These are phyloP conservation scores for Chalcosyrphus nemorum DNA, from an alignment of 2,888 invertebrate genomes.

Conservation along the genomic window DNA sequence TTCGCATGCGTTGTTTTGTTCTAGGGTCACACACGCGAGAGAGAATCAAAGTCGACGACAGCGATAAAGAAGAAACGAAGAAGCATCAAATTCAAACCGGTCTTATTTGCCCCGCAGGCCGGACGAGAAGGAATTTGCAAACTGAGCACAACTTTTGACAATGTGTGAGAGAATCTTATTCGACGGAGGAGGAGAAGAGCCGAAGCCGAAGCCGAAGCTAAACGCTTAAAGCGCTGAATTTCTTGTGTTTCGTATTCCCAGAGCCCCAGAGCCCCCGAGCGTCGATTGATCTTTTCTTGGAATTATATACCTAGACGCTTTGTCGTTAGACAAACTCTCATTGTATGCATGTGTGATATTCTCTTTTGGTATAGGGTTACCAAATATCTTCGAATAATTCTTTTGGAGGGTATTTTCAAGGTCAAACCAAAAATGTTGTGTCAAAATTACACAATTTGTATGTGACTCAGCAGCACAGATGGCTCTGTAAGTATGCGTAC, in stretches of 20 bases:
- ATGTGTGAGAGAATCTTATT: conserved; percentile 24
- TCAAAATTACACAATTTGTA: conserved; percentile 28
- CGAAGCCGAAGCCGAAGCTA: background rate
- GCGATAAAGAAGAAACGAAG: conserved; percentile 29
- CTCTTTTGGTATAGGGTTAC: conserved; percentile 52
- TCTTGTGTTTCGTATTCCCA: background rate
- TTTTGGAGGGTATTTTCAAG: conserved; percentile 46
- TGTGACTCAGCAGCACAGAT: conserved; percentile 35
- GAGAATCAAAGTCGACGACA: conserved; percentile 20
- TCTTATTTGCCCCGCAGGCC: conserved; percentile 17
- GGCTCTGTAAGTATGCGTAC: background rate
- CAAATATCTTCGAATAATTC: conserved; percentile 22
- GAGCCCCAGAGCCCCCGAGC: background rate
- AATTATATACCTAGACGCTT: conserved; percentile 36
- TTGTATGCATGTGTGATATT: no score
- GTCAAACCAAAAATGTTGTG: conserved; percentile 52
- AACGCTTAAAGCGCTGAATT: conserved; percentile 32
- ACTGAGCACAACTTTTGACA: background rate
- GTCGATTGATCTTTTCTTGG: conserved; percentile 54
- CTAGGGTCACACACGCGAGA: conserved; percentile 28
- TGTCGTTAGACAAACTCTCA: background rate
- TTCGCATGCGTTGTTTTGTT: conserved; percentile 30
- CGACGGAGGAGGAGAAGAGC: background rate
- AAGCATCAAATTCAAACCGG: conserved; percentile 50
- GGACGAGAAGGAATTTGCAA: conserved; percentile 21